Evolutionary conservation across 2,797 vertebrate species (phyloP), one percentile per base, ranked within the genome.

Genomic region (Babyrousa celebensis): DNA sequence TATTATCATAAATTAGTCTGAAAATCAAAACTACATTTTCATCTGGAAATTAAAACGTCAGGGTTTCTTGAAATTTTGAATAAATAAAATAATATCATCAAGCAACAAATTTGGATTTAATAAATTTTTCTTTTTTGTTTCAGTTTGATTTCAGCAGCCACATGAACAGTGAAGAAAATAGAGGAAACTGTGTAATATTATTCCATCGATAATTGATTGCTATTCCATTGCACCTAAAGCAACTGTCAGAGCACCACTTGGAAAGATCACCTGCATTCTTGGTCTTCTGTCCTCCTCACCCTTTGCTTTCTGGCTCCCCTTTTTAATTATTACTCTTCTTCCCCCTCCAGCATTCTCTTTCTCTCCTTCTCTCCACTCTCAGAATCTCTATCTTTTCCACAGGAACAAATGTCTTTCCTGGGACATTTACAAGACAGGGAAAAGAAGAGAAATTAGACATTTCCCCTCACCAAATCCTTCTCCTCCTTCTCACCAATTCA

Each of bases 91-190:
- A 3, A 67, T 58, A 62, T 68, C n/a, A 91, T 62, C 88, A 88
- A 88, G 23, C 12, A 90, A 78, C 43, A 92, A 70, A 78, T 32
- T 40, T 32, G 21, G 16, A 25, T 62, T 82, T 68, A 63, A 48
- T 65, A 18, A 83, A n/a, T 0, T 84, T 95, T 92, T 77, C 8
- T n/a, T 86, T 21, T 52, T 67, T n/a, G 2, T 62, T 70, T 90
- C 92, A 63, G 23, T 83, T 89, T 89, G 6, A 96, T 84, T 93
- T 89, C 62, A 89, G 17, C 65, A 72, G 79, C 65, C 40, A 68
- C 54, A 1, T 54, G 52, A 67, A 67, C 17, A 91, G n/a, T 75
- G 23, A 89, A 87, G n/a, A 60, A 88, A 80, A 58, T 0, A 85
- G 18, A 96, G 25, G 7, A 68, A 43, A 67, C 52, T 80, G 21